A percentile compares a stretch with the other conserved stretches of the same genome.
phyloP scores from a whole-genome alignment of 2,797 vertebrate genomes.

The Paratrypauchen microcephalus region DNA sequence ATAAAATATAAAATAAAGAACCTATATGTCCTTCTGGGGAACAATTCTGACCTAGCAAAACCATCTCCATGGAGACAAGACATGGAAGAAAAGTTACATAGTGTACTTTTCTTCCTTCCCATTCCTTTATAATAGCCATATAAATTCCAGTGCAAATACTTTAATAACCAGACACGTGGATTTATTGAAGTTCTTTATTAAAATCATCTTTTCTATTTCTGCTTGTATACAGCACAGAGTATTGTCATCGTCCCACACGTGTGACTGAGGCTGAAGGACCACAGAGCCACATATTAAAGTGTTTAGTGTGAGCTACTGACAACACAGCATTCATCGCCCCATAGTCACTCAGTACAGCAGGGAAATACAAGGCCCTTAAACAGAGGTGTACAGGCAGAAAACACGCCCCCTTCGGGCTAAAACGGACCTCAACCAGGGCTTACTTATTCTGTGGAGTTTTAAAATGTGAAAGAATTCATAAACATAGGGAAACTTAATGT shows the following conservation, averaged over 20 bases:
- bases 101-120: neutral
- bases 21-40: too few species aligned
- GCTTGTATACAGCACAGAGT: slow-evolving; percentile 72
- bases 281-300: slow-evolving; percentile 36
- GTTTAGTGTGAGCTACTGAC: slow-evolving; percentile 40
- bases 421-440: slow-evolving; percentile 42
- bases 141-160: neutral
- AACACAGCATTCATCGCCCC: slow-evolving; percentile 47
- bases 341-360: slow-evolving; percentile 61
- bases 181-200: slow-evolving; percentile 71
- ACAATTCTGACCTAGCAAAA: too few species aligned
- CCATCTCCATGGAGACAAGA: too few species aligned
- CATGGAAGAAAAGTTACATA: too few species aligned
- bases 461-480: neutral
- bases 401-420: slow-evolving; percentile 48
- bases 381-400: slow-evolving; percentile 59
- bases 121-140: neutral
- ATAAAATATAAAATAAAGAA: too few species aligned
- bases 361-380: slow-evolving; percentile 68
- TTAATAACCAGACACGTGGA: slow-evolving; percentile 10
- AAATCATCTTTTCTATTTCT: slow-evolving; percentile 76
- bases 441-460: neutral
- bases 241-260: slow-evolving; percentile 69
- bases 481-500: neutral
- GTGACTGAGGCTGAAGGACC: slow-evolving; percentile 38